phyloP scores from a whole-genome alignment of 1,140 invertebrate species.

The Zaprionus ghesquierei region DNA sequence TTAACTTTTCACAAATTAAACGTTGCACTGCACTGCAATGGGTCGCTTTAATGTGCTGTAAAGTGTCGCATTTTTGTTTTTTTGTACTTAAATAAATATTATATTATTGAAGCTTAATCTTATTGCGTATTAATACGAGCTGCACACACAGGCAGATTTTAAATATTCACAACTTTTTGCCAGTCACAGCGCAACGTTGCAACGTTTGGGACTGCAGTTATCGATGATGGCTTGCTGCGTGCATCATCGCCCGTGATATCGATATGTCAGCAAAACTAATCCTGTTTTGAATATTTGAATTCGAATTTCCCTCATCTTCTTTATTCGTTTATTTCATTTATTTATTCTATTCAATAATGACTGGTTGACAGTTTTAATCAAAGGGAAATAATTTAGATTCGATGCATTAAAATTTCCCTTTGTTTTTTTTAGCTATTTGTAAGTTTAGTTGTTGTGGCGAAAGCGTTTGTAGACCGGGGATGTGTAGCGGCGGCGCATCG shows the following conservation, averaged over 20 bases:
- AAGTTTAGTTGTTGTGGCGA: background rate
- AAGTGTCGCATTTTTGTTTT: background rate
- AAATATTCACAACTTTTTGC: background rate
- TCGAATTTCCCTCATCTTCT: background rate
- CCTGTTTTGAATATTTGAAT: background rate
- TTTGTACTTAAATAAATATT: too few species aligned
- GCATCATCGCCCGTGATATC: background rate
- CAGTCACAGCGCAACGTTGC: background rate
- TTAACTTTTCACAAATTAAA: background rate
- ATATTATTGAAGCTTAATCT: background rate
- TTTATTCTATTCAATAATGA: background rate
- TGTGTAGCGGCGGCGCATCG: constrained; percentile 40
- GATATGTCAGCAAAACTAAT: background rate
- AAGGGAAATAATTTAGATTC: background rate
- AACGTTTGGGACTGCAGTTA: background rate
- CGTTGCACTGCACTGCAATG: background rate
- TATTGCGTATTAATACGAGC: background rate
- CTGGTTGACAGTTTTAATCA: background rate
- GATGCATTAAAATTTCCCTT: background rate
- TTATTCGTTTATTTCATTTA: background rate
- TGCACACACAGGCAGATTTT: background rate
- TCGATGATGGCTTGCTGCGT: background rate
- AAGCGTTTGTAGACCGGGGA: constrained; percentile 33
- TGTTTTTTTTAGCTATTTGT: background rate
- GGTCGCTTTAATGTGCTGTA: background rate